Base-by-base conservation (phyloP, 2,888 invertebrate species). In the Andrena marginata region DNA sequence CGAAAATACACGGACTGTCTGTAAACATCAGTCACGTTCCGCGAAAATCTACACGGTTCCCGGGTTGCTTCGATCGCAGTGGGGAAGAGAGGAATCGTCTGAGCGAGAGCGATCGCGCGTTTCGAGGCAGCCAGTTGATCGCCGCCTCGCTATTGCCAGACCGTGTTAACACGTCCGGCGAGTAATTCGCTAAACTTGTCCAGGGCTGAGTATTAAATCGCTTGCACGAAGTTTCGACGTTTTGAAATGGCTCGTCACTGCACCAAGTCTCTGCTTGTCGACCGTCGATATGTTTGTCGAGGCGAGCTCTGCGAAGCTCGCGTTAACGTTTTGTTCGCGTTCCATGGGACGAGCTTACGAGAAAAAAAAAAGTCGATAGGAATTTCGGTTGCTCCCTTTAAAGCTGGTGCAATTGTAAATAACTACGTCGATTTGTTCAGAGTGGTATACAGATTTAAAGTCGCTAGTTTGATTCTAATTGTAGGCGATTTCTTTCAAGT, bases 191-290 rank as follows among this genome's bases (percentile, higher is more conserved):
- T 71, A 68, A 82, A 76, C 80, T 72, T 78, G 79, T 74, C 80
- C 16, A 70, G 72, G 20, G 67, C 67, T 35, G 67, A 67, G 81
- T 72, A 75, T 89, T 83, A 82, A 84, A 87, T 86, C 86, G 84
- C 60, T 54, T 67, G 71, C 67, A 64, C 59, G 64, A 79, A 85
- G 80, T 80, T 78, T 78, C 77, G 82, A 85, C 82, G 80, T 80
- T 89, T 84, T 70, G 62, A 80, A 87, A 87, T 82, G 75, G 71
- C 69, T 79, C 79, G 75, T 78, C 77, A 71, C 71, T 60, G 65
- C 49, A 35, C 60, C 70, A 64, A 77, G 63, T 74, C 77, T 16
- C 67, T 33, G 63, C 59, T 69, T 65, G 77, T 68, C 72, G 64
- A 64, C 56, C 68, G 56, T 68, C 56, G 67, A 74, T 51, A 29